Evolutionary conservation across 2,888 invertebrate genomes (phyloP).

Genomic region (Archips crataeganus): DNA sequence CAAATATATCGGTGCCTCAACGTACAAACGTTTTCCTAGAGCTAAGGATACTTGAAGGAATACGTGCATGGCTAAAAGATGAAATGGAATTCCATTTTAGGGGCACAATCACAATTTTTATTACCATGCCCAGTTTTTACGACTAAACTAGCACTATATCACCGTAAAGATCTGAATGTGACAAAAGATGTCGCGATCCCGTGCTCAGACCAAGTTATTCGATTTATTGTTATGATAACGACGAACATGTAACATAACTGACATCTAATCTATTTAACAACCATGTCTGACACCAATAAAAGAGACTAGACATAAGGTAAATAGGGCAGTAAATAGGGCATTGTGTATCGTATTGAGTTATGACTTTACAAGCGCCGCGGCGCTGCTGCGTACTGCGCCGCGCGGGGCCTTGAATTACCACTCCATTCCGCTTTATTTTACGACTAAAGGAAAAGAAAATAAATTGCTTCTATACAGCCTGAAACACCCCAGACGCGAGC

Average conservation of each 20-base stretch:
- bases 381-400: slow-evolving; percentile 48
- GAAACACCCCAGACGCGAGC: slow-evolving; percentile 1
- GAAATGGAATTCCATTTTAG: too few relatives aligned
- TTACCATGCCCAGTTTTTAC: too few relatives aligned
- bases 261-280: slow-evolving; percentile 17
- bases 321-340: slow-evolving; percentile 32
- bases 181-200: neutral
- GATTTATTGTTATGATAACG: slow-evolving; percentile 12
- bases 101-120: too few relatives aligned
- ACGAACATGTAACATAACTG: slow-evolving; percentile 4
- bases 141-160: too few relatives aligned
- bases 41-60: too few relatives aligned
- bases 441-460: slow-evolving; percentile 63
- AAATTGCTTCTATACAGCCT: slow-evolving; percentile 52
- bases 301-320: slow-evolving; percentile 25
- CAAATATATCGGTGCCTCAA: too few relatives aligned
- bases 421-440: slow-evolving; percentile 64
- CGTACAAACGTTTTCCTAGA: too few relatives aligned
- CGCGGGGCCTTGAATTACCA: slow-evolving; percentile 47
- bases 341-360: slow-evolving; percentile 37
- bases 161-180: too few relatives aligned
- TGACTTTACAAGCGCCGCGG: slow-evolving; percentile 46
- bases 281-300: slow-evolving; percentile 24
- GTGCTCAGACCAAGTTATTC: neutral
- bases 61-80: too few relatives aligned